Conservation (phyloP, 2,888 invertebrate genomes). For the Malacosoma neustria region DNA sequence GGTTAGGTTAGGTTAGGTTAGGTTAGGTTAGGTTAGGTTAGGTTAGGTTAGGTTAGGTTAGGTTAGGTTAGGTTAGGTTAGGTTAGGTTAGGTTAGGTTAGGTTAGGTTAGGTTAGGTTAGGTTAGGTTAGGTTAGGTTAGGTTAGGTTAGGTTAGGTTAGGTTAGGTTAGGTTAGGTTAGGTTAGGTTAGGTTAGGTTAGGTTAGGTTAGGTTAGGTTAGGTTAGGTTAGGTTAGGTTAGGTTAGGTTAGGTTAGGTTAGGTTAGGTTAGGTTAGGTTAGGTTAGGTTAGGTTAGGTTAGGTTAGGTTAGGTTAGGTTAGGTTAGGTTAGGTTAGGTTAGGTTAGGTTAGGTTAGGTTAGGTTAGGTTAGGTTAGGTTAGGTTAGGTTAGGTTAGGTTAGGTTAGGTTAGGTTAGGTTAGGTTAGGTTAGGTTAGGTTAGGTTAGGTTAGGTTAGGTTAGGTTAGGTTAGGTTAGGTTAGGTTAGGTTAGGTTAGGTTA, state of each 20-base stretch:
- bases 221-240: constrained; percentile 12
- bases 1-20: constrained; percentile 16
- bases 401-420: constrained; percentile 15
- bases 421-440: constrained; percentile 16
- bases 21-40: constrained; percentile 14
- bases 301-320: constrained; percentile 15
- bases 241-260: constrained; percentile 13
- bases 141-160: constrained; percentile 9
- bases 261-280: constrained; percentile 13
- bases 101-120: constrained; percentile 12
- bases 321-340: constrained; percentile 15
- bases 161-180: constrained; percentile 9
- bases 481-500: constrained; percentile 19
- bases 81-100: constrained; percentile 11
- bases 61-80: constrained; percentile 12
- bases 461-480: constrained; percentile 18
- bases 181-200: constrained; percentile 10
- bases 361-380: constrained; percentile 18
- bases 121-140: constrained; percentile 12
- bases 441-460: constrained; percentile 17
- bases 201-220: constrained; percentile 10
- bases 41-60: constrained; percentile 12
- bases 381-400: constrained; percentile 16
- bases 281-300: constrained; percentile 13
- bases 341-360: constrained; percentile 16